Conservation (phyloP, 1,140 invertebrate genomes). For the Sitophilus oryzae region DNA sequence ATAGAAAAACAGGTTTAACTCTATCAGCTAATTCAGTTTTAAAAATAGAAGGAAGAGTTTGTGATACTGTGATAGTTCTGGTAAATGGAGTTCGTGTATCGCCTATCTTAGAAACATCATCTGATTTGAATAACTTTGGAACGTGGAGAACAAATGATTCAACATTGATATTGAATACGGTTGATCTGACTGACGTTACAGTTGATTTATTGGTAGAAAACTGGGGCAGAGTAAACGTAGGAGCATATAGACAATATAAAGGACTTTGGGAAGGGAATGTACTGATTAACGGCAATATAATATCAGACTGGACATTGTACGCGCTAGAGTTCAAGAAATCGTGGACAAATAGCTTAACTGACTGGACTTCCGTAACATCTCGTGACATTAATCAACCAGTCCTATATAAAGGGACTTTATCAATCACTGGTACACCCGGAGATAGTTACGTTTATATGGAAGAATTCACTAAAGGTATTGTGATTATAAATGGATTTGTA, state of each 20-base stretch:
- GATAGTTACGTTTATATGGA: conserved; percentile 41
- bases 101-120: conserved; percentile 30
- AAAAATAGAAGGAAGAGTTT: conserved; percentile 45
- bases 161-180: conserved; percentile 22
- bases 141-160: conserved; percentile 45
- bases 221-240: conserved; percentile 53
- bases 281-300: conserved; percentile 23
- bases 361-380: conserved; percentile 25
- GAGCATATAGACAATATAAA: conserved; percentile 41
- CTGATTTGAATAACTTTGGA: conserved; percentile 44
- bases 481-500: conserved; percentile 59
- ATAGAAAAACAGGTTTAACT: conserved; percentile 40
- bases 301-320: conserved; percentile 48
- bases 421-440: conserved; percentile 8
- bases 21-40: conserved; percentile 35
- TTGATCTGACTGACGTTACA: conserved; percentile 31
- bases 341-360: conserved; percentile 39
- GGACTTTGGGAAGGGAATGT: conserved; percentile 23
- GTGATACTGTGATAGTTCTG: conserved; percentile 50
- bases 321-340: conserved; percentile 50
- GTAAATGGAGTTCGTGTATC: conserved; percentile 44
- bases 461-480: conserved; percentile 51
- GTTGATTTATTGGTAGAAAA: conserved; percentile 57
- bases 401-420: conserved; percentile 21
- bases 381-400: conserved; percentile 21